These are phyloP conservation scores for Lepetodrilus schrolli DNA, from an alignment of 2,888 invertebrate species.

Conservation along the genomic window DNA sequence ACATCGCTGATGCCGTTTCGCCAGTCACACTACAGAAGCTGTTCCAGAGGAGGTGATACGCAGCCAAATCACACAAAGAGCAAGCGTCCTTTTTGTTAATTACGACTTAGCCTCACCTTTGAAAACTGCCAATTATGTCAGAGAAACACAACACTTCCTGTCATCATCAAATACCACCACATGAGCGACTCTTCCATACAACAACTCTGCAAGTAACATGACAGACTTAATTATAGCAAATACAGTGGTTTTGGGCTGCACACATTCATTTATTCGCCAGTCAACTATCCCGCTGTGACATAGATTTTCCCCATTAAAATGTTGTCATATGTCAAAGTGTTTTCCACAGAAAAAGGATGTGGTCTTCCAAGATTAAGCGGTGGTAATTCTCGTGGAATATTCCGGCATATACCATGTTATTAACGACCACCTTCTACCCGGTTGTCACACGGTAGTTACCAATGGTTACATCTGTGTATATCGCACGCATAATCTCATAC, in stretches of 20 bases:
- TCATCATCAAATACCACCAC: not conserved
- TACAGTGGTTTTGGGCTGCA: conserved; percentile 1
- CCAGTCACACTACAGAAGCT: too few relatives aligned
- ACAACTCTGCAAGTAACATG: not conserved
- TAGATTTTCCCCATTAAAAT: conserved; percentile 21
- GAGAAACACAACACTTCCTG: conserved; percentile 6
- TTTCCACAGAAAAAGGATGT: not conserved
- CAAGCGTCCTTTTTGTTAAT: conserved; percentile 7
- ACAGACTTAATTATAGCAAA: conserved; percentile 21
- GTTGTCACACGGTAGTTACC: too few relatives aligned
- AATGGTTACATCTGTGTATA: too few relatives aligned
- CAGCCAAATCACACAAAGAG: not conserved
- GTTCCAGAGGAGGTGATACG: not conserved
- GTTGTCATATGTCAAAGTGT: conserved; percentile 9
- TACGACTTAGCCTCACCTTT: not conserved
- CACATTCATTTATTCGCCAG: not conserved
- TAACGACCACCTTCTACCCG: too few relatives aligned
- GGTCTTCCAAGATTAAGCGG: not conserved
- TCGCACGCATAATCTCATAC: too few relatives aligned
- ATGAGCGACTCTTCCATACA: not conserved
- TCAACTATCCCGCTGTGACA: not conserved
- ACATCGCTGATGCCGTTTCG: too few relatives aligned
- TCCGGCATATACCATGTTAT: too few relatives aligned
- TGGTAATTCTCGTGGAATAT: not conserved
- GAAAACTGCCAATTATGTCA: not conserved